These are phyloP conservation scores for Bombylius discolor DNA, from an alignment of 2,888 invertebrate species.

Conservation along the genomic window DNA sequence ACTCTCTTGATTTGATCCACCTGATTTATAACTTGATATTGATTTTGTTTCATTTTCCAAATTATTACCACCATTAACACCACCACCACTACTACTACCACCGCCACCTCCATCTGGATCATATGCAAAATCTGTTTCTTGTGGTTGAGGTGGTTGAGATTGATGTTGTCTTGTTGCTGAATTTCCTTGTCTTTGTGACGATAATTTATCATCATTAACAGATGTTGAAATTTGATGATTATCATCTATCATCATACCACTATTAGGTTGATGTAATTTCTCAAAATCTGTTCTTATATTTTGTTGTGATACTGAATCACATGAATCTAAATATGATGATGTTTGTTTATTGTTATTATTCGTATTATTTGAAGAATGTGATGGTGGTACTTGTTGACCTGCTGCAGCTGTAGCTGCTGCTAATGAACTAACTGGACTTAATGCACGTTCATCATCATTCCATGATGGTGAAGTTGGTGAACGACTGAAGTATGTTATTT, in stretches of 20 bases:
- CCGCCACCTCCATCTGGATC: conserved; percentile 58
- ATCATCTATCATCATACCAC: conserved; percentile 16
- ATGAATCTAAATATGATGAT: conserved; percentile 8
- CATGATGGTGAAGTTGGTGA: conserved; percentile 35
- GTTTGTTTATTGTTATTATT: conserved; percentile 8
- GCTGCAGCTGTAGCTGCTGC: conserved; percentile 1
- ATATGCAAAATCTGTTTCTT: conserved; percentile 64
- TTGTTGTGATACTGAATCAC: conserved; percentile 16
- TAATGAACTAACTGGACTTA: conserved; percentile 29
- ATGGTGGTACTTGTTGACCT: not conserved
- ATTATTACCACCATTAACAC: conserved; percentile 34
- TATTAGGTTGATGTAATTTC: conserved; percentile 2
- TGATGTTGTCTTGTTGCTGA: not conserved
- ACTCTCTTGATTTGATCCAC: conserved; percentile 59
- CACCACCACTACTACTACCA: not conserved
- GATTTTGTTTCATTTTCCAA: conserved; percentile 87
- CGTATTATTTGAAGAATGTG: not conserved
- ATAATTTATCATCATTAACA: not conserved
- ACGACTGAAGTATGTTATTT: conserved; percentile 21
- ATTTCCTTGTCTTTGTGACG: not conserved
- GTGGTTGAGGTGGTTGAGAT: conserved; percentile 24
- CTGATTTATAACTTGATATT: conserved; percentile 67
- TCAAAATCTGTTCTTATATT: conserved; percentile 28
- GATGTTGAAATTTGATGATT: not conserved
- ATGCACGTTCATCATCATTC: conserved; percentile 34